Evolutionary conservation across 2,797 vertebrate genomes (phyloP).

Genomic region (Anguilla obscura): DNA sequence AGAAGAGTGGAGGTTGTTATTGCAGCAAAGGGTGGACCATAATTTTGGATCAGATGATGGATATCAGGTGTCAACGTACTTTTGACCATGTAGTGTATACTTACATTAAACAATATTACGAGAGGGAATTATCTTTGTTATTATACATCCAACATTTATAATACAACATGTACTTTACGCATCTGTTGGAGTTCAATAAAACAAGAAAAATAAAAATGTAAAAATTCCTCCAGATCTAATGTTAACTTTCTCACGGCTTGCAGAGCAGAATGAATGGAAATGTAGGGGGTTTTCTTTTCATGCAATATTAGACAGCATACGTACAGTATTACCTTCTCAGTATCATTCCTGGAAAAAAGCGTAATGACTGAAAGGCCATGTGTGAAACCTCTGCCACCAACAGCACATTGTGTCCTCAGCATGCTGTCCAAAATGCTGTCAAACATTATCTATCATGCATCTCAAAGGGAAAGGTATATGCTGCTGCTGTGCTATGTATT

Average conservation of each 20-base stretch:
- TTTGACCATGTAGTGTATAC: not conserved
- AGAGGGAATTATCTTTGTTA: not conserved
- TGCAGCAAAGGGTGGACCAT: too few relatives aligned
- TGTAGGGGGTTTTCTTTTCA: not conserved
- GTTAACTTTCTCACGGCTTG: too few relatives aligned
- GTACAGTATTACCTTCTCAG: not conserved
- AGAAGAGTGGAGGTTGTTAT: too few relatives aligned
- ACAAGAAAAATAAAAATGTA: not conserved
- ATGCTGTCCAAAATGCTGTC: not conserved
- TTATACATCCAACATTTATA: not conserved
- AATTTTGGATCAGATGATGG: too few relatives aligned
- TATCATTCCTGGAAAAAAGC: not conserved
- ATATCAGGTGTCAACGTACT: too few relatives aligned
- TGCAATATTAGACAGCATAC: not conserved
- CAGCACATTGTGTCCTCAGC: not conserved
- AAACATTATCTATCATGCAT: not conserved
- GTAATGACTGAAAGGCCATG: not conserved
- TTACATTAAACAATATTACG: not conserved
- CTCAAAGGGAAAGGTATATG: not conserved
- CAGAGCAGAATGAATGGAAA: not conserved
- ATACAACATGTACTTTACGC: not conserved
- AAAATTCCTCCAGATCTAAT: too few relatives aligned
- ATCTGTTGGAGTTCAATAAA: not conserved
- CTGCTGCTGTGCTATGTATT: not conserved
- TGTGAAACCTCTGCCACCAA: not conserved